These are phyloP conservation scores for Scrobipalpa atriplicella DNA, from an alignment of 2,888 invertebrate species.

Conservation along the genomic window DNA sequence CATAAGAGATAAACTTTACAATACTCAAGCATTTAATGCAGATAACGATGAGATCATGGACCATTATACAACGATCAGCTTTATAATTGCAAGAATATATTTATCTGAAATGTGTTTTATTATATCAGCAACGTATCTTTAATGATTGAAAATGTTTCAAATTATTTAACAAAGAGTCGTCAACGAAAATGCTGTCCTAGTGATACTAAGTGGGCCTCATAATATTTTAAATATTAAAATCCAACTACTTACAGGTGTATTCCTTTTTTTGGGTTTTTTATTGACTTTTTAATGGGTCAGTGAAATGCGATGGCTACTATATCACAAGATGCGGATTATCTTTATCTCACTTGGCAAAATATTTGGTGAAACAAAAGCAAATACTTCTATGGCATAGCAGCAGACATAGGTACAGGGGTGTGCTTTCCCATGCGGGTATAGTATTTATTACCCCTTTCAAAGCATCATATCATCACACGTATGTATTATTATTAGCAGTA, in stretches of 20 bases:
- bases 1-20: conserved; percentile 14
- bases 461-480: background rate
- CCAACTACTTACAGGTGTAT: too few species aligned
- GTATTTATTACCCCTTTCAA: background rate
- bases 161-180: background rate
- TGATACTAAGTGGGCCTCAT: too few species aligned
- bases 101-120: background rate
- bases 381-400: too few species aligned
- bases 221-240: too few species aligned
- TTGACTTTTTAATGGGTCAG: too few species aligned
- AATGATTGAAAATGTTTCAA: background rate
- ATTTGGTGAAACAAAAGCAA: too few species aligned
- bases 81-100: conserved; percentile 3
- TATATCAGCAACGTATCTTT: background rate
- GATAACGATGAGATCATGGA: conserved; percentile 5
- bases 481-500: background rate
- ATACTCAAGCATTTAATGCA: background rate
- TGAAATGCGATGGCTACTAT: too few species aligned
- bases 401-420: background rate
- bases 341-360: too few species aligned
- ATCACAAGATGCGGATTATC: too few species aligned
- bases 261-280: too few species aligned
- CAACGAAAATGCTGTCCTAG: too few species aligned
- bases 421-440: background rate
- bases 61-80: background rate